Evolutionary conservation across 2,797 vertebrate genomes (phyloP), one percentile per base, ranked within the genome.

Genomic region (Spinibarbus caldwelli): DNA sequence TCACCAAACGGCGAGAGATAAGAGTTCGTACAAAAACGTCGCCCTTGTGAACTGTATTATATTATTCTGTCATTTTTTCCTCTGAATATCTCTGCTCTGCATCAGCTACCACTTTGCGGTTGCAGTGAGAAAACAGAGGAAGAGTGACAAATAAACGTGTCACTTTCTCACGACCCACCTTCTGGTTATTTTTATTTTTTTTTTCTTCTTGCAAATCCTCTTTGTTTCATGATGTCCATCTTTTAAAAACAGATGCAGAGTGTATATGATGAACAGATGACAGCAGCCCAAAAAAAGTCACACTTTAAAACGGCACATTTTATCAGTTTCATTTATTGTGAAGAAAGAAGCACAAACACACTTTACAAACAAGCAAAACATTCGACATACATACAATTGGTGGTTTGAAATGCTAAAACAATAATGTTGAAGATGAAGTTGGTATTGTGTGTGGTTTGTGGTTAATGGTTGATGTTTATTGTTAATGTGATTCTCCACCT

Each of bases 101-200:
- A 72, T 14, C 23, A 11, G 9, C 54, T n/a, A 21, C 7, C 59
- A 79, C 85, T 71, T 70, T 73, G 87, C 70, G 91, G 92, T 92
- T 91, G 90, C 85, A 89, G 66, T 88, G 75, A 62, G 70, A 78
- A 82, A 82, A 88, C 52, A 62, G 79, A 79, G 79, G 77, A 80
- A 73, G 8, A 64, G 29, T 62, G 23, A 88, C 78, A 85, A 1
- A 8, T 31, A 49, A 31, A 38, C 11, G 54, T 92, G 92, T 90
- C 90, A 92, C 87, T 92, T 94, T 94, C 93, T 92, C 93, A 94
- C 93, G 88, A 89, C 77, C 88, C 85, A 47, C 89, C 73, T 80
- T 66, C 29, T 47, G 79, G 19, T 31, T 57, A 0, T 62, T 62
- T n/a, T 31, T 57, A 0, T 62, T 62, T 2, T 26, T 41, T 26